Evolutionary conservation across 2,888 invertebrate genomes (phyloP).

Genomic region (Camptogramma bilineatum): DNA sequence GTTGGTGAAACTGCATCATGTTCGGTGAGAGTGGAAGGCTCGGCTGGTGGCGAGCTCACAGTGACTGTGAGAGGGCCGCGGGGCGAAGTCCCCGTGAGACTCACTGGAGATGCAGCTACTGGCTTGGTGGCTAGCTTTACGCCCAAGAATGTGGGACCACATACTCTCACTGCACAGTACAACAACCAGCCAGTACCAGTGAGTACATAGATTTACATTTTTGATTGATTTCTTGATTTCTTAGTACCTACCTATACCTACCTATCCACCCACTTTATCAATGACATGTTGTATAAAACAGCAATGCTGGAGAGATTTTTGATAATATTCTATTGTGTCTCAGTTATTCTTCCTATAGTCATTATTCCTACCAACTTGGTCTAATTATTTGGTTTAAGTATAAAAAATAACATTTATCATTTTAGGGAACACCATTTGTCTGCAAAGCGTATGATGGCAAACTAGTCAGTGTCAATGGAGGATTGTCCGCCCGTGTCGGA

Average conservation of each 20-base stretch:
- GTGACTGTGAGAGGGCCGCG: conserved; percentile 95
- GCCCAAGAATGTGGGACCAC: conserved; percentile 96
- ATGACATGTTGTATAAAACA: no score
- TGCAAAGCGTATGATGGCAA: conserved; percentile 97
- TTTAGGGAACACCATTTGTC: conserved; percentile 93
- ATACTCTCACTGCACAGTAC: conserved; percentile 95
- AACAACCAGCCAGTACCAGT: conserved; percentile 93
- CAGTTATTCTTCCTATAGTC: not conserved
- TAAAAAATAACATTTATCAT: conserved; percentile 22
- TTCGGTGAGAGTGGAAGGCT: conserved; percentile 81
- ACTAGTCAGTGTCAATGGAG: conserved; percentile 92
- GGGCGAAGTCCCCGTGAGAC: conserved; percentile 94
- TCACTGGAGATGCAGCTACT: conserved; percentile 94
- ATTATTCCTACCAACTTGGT: no score
- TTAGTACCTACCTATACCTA: no score
- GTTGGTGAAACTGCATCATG: conserved; percentile 88
- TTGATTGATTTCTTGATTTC: no score
- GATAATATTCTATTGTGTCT: no score
- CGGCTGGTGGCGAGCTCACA: conserved; percentile 92
- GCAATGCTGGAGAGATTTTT: no score
- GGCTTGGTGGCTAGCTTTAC: conserved; percentile 97
- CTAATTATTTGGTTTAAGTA: no score
- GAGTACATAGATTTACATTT: not conserved
- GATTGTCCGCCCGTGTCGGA: conserved; percentile 90
- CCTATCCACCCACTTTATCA: no score